Conservation (phyloP, 2,113 vertebrate genomes). For the Triplophysa dalaica region DNA sequence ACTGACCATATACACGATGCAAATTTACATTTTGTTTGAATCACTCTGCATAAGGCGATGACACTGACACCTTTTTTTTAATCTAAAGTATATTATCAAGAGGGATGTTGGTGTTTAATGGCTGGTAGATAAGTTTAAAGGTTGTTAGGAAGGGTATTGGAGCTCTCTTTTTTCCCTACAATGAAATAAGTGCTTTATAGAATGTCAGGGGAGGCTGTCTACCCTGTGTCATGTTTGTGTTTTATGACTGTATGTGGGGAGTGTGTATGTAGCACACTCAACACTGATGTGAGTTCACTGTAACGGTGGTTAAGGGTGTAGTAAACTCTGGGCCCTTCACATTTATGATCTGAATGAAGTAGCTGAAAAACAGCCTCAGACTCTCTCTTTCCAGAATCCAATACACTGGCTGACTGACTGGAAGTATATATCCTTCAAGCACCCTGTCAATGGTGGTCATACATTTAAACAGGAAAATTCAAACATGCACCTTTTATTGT, state of each 20-base stretch:
- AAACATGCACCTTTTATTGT: too few relatives aligned
- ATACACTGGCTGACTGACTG: neutral
- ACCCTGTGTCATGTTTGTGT: conserved; percentile 69
- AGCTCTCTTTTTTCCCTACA: conserved; percentile 54
- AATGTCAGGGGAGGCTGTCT: conserved; percentile 79
- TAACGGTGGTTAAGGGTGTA: conserved; percentile 70
- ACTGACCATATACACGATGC: too few relatives aligned
- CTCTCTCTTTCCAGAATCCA: neutral
- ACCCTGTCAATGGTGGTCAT: neutral
- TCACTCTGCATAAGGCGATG: too few relatives aligned
- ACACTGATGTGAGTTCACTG: conserved; percentile 69
- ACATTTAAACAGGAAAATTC: too few relatives aligned
- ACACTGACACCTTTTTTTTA: too few relatives aligned
- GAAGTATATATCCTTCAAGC: neutral
- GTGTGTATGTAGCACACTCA: conserved; percentile 46
- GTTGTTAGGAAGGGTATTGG: neutral
- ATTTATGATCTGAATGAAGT: conserved; percentile 75
- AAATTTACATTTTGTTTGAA: too few relatives aligned
- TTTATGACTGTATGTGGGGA: conserved; percentile 68
- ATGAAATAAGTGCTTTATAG: conserved; percentile 75
- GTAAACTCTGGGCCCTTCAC: conserved; percentile 70
- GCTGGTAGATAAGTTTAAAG: neutral
- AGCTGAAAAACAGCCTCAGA: conserved; percentile 60
- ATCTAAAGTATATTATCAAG: too few relatives aligned
- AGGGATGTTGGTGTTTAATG: too few relatives aligned